Percentiles rank a stretch among this genome's conserved stretches.
Evolutionary conservation across 1,140 invertebrate species (phyloP).

Genomic region (Drosophila sucinea): DNA sequence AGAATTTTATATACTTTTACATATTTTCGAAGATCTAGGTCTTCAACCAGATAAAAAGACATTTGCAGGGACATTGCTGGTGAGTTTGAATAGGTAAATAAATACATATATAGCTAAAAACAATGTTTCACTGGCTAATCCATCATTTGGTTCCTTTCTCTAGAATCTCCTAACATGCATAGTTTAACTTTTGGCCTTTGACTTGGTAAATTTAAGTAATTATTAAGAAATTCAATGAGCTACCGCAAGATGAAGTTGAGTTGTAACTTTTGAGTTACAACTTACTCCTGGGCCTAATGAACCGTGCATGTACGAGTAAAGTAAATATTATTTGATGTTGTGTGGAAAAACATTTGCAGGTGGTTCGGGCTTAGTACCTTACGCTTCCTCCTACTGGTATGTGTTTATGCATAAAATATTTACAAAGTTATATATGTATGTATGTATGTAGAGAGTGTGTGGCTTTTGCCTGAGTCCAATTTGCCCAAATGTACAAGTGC

Average conservation of each 20-base stretch:
- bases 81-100: too few species aligned
- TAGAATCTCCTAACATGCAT: neutral
- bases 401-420: constrained; percentile 81
- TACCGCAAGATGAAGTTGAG: constrained; percentile 59
- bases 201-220: constrained; percentile 24
- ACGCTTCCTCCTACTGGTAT: constrained; percentile 29
- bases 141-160: neutral
- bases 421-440: constrained; percentile 58
- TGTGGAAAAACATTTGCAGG: constrained; percentile 77
- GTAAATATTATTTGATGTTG: constrained; percentile 80
- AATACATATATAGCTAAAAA: too few species aligned
- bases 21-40: too few species aligned
- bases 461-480: constrained; percentile 74
- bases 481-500: constrained; percentile 74
- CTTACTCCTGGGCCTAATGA: constrained; percentile 69
- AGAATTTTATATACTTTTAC: too few species aligned
- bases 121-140: neutral
- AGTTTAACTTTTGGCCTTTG: neutral
- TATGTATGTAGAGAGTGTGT: constrained; percentile 43
- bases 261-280: constrained; percentile 61
- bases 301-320: constrained; percentile 55
- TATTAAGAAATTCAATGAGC: constrained; percentile 62
- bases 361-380: constrained; percentile 39
- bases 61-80: too few species aligned
- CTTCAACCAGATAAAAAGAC: too few species aligned